Evolutionary conservation across 2,888 invertebrate genomes (phyloP).

Genomic region (Dolomedes plantarius): DNA sequence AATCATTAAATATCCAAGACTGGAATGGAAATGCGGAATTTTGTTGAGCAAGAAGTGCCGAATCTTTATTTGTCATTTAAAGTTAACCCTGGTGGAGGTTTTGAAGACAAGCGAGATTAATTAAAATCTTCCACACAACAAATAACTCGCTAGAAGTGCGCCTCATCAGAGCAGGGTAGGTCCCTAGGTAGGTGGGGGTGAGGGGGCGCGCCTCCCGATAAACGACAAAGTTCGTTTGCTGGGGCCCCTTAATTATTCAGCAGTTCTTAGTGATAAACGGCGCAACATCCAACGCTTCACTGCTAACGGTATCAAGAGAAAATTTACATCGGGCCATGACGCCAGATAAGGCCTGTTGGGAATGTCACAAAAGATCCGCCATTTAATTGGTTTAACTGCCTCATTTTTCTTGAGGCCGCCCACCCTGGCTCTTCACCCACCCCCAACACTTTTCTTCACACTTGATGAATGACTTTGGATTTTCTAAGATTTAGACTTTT

Average conservation of each 20-base stretch:
- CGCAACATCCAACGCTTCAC: slow-evolving; percentile 54
- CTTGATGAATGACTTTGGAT: slow-evolving; percentile 57
- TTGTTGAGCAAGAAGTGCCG: slow-evolving; percentile 59
- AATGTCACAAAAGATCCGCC: slow-evolving; percentile 69
- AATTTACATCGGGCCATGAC: slow-evolving; percentile 70
- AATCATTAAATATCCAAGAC: slow-evolving; percentile 71
- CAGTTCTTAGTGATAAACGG: slow-evolving; percentile 72
- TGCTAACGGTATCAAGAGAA: slow-evolving; percentile 63
- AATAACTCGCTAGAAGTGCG: slow-evolving; percentile 67
- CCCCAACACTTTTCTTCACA: slow-evolving; percentile 30
- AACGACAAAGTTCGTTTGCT: slow-evolving; percentile 71
- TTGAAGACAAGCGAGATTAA: slow-evolving; percentile 71
- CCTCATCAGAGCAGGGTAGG: slow-evolving; percentile 65
- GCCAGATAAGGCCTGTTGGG: slow-evolving; percentile 69
- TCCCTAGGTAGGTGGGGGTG: slow-evolving; percentile 43
- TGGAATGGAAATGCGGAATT: slow-evolving; percentile 62
- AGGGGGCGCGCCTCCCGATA: slow-evolving; percentile 44
- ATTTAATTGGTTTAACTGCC: slow-evolving; percentile 72
- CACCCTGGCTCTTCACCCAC: neutral
- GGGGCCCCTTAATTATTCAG: slow-evolving; percentile 68
- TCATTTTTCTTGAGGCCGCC: slow-evolving; percentile 63
- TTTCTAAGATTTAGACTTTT: slow-evolving; percentile 60
- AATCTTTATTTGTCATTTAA: slow-evolving; percentile 72
- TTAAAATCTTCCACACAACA: slow-evolving; percentile 71
- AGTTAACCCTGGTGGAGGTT: slow-evolving; percentile 66